A percentile compares a stretch with the other conserved stretches of the same genome.
phyloP scores from a whole-genome alignment of 2,888 invertebrate species.

The Caenorhabditis angaria region DNA sequence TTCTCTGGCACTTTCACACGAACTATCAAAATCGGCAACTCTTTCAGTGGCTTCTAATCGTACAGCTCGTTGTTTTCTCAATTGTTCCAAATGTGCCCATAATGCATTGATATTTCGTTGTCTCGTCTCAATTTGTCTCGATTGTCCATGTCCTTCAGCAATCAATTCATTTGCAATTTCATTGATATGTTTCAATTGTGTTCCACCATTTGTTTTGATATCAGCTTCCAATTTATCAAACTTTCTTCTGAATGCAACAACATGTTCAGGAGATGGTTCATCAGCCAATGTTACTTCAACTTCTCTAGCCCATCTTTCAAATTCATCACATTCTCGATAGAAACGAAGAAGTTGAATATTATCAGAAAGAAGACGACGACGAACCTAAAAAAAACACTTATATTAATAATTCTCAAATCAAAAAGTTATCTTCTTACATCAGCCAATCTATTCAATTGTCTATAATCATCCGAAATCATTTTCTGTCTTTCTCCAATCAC shows the following conservation, averaged over 20 bases:
- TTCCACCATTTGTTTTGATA: constrained; percentile 84
- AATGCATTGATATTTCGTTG: constrained; percentile 82
- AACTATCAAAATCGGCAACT: constrained; percentile 92
- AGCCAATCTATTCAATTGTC: constrained; percentile 81
- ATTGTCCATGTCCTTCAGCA: constrained; percentile 81
- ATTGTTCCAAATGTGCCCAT: constrained; percentile 66
- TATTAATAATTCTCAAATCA: background rate
- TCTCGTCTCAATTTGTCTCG: constrained; percentile 45
- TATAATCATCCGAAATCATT: constrained; percentile 58
- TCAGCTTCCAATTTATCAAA: constrained; percentile 83
- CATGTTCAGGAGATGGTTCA: constrained; percentile 86
- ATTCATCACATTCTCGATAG: constrained; percentile 95
- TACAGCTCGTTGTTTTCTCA: constrained; percentile 77
- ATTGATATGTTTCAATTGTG: constrained; percentile 87
- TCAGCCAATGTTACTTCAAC: constrained; percentile 87
- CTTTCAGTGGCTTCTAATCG: constrained; percentile 89
- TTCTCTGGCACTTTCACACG: constrained; percentile 93
- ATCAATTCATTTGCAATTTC: constrained; percentile 86
- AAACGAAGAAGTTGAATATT: constrained; percentile 85
- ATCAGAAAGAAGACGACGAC: constrained; percentile 87
- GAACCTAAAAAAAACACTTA: constrained; percentile 59
- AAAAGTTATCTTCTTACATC: constrained; percentile 72
- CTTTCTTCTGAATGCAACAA: constrained; percentile 88
- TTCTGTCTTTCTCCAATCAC: constrained; percentile 64
- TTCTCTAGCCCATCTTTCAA: constrained; percentile 94